These are phyloP conservation scores for Balaeniceps rex DNA, from an alignment of 2,113 vertebrate genomes.

Conservation along the genomic window DNA sequence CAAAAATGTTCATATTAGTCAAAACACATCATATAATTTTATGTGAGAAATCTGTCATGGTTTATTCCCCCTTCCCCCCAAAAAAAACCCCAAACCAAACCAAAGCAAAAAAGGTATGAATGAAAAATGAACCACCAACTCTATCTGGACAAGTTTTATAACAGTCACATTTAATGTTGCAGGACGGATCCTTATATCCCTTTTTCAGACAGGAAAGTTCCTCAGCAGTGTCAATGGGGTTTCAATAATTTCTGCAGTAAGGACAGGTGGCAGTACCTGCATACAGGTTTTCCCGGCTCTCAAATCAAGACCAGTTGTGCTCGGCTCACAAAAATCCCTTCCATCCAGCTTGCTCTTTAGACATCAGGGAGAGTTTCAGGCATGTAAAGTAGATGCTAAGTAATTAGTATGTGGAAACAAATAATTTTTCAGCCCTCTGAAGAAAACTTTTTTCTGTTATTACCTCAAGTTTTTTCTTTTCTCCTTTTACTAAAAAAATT, in stretches of 20 bases:
- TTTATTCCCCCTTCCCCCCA: neutral
- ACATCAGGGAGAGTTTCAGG: neutral
- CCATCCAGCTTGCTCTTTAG: neutral
- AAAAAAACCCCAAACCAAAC: too few species aligned
- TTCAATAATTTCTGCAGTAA: neutral
- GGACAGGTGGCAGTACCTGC: neutral
- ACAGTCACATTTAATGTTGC: neutral
- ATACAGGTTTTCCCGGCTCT: neutral
- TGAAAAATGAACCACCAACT: neutral
- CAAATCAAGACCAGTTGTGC: neutral
- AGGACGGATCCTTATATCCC: neutral
- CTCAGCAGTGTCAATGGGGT: neutral
- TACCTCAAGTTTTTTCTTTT: neutral
- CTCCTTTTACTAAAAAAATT: neutral
- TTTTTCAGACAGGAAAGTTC: neutral
- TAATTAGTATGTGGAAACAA: neutral
- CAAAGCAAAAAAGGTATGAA: neutral
- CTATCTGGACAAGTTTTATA: neutral
- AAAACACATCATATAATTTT: conserved; percentile 16
- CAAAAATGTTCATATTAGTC: neutral
- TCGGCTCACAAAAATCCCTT: neutral
- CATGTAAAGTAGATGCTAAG: neutral
- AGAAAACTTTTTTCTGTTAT: neutral
- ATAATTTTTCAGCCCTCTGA: neutral
- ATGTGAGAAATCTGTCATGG: neutral